Evolutionary conservation across 2,113 vertebrate genomes (phyloP).

Genomic region (Limanda limanda): DNA sequence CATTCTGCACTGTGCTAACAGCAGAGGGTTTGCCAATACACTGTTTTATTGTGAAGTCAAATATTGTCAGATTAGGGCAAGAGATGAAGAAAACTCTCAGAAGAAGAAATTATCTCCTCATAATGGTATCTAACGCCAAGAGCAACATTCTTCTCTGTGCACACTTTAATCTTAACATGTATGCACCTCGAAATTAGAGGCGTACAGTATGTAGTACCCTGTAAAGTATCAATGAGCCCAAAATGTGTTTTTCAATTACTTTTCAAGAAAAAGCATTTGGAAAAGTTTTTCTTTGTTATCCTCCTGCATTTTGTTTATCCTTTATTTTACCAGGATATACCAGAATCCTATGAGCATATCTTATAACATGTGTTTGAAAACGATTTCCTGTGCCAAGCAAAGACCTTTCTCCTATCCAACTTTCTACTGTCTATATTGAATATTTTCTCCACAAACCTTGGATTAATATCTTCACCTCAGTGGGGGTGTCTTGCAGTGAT

Average conservation of each 20-base stretch:
- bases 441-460: background rate
- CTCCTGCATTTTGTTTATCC: no score
- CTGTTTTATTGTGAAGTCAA: constrained; percentile 11
- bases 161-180: background rate
- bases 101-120: background rate
- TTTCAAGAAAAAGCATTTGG: no score
- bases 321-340: background rate
- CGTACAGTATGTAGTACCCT: background rate
- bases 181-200: no score
- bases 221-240: background rate
- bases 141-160: background rate
- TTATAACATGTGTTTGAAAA: no score
- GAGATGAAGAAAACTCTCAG: background rate
- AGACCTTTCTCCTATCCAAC: no score
- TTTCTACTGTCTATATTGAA: background rate
- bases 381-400: no score
- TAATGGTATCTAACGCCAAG: no score
- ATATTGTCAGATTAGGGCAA: constrained; percentile 13
- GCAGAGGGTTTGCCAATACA: background rate
- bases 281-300: background rate
- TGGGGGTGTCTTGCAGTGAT: background rate
- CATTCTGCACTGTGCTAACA: constrained; percentile 19
- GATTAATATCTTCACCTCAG: background rate
- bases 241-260: background rate
- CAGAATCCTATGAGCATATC: no score